A percentile compares a stretch with the other conserved stretches of the same genome.
Evolutionary conservation across 1,140 invertebrate species (phyloP).

Genomic region (Drosophila tsacasi): DNA sequence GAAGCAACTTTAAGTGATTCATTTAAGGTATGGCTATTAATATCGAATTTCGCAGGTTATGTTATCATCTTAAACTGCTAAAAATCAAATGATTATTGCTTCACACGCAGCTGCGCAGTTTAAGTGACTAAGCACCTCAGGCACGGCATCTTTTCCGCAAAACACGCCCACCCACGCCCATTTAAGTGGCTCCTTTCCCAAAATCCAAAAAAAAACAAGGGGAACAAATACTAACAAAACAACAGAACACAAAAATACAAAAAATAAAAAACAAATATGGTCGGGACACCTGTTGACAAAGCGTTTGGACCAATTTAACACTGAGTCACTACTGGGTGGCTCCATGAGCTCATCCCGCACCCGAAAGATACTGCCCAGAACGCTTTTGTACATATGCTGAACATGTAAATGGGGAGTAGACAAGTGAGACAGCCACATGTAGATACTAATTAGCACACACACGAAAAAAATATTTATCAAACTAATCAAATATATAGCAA

Average conservation of each 20-base stretch:
- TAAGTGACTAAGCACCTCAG: constrained; percentile 40
- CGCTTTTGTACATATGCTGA: constrained; percentile 10
- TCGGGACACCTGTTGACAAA: constrained; percentile 51
- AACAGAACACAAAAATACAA: constrained; percentile 10
- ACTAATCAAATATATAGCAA: neutral
- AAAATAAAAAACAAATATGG: constrained; percentile 9
- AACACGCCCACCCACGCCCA: constrained; percentile 48
- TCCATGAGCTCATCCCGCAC: constrained; percentile 56
- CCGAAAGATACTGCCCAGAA: constrained; percentile 21
- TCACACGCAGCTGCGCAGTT: constrained; percentile 54
- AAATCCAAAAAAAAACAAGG: constrained; percentile 1
- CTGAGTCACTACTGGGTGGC: constrained; percentile 46
- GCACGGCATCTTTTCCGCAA: constrained; percentile 16
- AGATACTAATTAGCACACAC: constrained; percentile 36
- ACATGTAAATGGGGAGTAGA: constrained; percentile 13
- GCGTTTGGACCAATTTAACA: constrained; percentile 20
- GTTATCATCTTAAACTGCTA: constrained; percentile 1
- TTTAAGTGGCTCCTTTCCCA: constrained; percentile 41
- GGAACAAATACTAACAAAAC: neutral
- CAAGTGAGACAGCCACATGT: constrained; percentile 26
- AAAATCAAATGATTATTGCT: constrained; percentile 22
- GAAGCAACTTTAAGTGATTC: neutral
- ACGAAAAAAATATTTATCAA: neutral
- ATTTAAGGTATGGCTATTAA: neutral
- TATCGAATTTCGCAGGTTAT: neutral